Evolutionary conservation across 2,888 invertebrate genomes (phyloP).

Genomic region (Ornithoptera alexandrae): DNA sequence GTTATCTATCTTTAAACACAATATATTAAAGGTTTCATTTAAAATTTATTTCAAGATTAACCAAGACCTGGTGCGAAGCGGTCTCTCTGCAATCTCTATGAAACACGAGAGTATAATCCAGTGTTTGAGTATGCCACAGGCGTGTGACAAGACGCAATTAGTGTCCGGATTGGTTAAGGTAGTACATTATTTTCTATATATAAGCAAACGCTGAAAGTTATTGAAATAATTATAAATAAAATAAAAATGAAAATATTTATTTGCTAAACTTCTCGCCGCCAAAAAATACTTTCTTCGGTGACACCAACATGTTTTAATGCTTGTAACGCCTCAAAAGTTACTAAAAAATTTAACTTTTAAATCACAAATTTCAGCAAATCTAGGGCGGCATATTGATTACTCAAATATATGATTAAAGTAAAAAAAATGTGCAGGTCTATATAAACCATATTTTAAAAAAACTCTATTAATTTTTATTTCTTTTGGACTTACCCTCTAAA

Average conservation of each 20-base stretch:
- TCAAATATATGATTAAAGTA: no score
- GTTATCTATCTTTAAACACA: background rate
- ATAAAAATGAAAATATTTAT: background rate
- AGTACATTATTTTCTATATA: background rate
- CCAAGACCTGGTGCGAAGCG: constrained; percentile 65
- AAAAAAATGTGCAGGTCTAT: no score
- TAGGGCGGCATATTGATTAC: no score
- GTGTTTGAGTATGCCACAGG: constrained; percentile 63
- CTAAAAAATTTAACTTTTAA: no score
- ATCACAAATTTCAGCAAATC: no score
- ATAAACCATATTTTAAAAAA: no score
- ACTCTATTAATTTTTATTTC: no score
- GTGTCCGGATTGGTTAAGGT: constrained; percentile 70
- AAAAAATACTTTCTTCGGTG: no score
- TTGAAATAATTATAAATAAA: background rate
- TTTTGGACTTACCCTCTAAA: no score
- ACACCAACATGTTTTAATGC: no score
- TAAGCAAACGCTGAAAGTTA: background rate
- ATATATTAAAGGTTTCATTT: background rate
- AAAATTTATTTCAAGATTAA: constrained; percentile 52
- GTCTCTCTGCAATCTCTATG: constrained; percentile 71
- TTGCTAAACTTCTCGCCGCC: no score
- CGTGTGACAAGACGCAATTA: constrained; percentile 58
- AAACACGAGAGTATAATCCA: constrained; percentile 67
- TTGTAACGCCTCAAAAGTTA: no score